Base-by-base conservation (phyloP, 2,797 vertebrate genomes). In the Girardinus metallicus region DNA sequence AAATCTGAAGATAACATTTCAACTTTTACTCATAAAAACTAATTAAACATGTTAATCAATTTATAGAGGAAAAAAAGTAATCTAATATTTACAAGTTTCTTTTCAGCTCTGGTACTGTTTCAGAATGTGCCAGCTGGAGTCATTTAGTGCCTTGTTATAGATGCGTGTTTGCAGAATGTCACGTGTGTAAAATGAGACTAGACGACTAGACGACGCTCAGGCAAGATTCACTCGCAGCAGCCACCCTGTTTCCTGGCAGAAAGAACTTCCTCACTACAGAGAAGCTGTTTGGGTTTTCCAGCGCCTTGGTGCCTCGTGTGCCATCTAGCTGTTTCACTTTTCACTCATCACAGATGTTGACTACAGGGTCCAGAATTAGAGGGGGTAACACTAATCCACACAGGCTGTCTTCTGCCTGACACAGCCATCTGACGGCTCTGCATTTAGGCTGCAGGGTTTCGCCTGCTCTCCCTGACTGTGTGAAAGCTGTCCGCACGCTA, bases 341-440 rank as follows among this genome's bases (percentile, higher is more conserved):
- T 90, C 75, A 46, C 82, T 78, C 77, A n/a, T 75, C 78, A 89
- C 90, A 91, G 87, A 92, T 92, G 91, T 87, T 87, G 74, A 80
- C 76, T 60, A 47, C 12, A 1, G 11, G 70, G 66, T 82, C 77
- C 73, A 86, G 60, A 76, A 62, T 46, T 13, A 34, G 44, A 34
- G 23, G 72, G 53, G 49, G 5, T 78, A 64, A 39, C 5, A 16
- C 70, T 90, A 86, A 89, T 89, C 85, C 89, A 82, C 80, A 89
- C 87, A 87, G 83, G 75, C 80, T 72, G 85, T 78, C 77, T 86
- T 88, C 83, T 91, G 80, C 89, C 55, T 90, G 83, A 83, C 76
- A 77, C 70, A 1, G 74, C 71, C 73, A 78, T 81, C 49, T 78
- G 76, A 80, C 75, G 81, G 82, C 86, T 77, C 70, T 74, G 83